Conservation (phyloP, 30 jellyfish, hydroid and myxozoan genomes). For the Aurelia sp. region DNA sequence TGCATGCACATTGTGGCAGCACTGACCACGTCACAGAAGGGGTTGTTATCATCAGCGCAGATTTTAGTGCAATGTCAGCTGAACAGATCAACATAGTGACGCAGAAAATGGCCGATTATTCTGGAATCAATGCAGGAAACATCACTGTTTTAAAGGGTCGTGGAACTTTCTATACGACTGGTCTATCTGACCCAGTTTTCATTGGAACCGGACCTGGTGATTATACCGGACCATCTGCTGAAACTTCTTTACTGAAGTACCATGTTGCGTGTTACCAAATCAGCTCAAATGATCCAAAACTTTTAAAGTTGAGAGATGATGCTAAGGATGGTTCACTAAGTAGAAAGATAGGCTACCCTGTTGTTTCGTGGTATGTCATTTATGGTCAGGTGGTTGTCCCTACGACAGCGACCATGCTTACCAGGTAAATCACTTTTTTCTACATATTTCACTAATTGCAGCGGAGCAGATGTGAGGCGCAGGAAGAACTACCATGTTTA, state of each 20-base stretch:
- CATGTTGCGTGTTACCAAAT: constrained; percentile 19
- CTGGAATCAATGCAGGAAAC: constrained; percentile 15
- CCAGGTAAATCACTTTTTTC: background rate
- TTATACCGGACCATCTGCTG: background rate
- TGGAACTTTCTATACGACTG: constrained; percentile 3
- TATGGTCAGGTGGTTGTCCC: constrained; percentile 20
- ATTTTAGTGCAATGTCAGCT: background rate
- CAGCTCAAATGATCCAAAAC: background rate
- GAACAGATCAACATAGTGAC: background rate
- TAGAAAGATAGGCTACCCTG: constrained; percentile 21
- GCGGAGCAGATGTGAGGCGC: too few relatives aligned
- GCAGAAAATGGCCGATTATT: constrained; percentile 11
- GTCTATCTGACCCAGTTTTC: background rate
- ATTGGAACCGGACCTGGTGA: constrained; percentile 1
- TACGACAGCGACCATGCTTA: background rate
- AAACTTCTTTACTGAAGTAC: background rate
- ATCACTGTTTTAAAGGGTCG: background rate
- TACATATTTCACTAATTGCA: too few relatives aligned
- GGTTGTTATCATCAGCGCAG: background rate
- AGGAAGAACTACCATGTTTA: too few relatives aligned
- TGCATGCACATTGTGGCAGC: background rate
- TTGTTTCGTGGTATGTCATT: constrained; percentile 24
- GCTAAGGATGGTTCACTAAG: constrained; percentile 8
- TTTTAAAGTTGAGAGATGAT: constrained; percentile 4
- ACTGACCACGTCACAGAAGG: constrained; percentile 23